Evolutionary conservation across 2,888 invertebrate species (phyloP), one percentile per base, ranked within the genome.

Genomic region (Acanthosepion esculentum): DNA sequence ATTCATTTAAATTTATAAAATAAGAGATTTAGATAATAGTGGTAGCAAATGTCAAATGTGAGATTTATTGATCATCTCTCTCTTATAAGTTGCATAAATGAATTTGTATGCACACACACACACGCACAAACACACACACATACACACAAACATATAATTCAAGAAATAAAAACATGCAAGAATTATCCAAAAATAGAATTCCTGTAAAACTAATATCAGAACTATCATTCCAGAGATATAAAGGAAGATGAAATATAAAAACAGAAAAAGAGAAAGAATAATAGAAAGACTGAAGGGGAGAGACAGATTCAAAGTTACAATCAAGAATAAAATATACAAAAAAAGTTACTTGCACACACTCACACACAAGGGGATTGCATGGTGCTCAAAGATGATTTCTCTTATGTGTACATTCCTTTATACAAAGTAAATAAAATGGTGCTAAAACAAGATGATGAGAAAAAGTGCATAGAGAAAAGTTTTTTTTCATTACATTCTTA

Each of bases 401-500:
- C 78, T 78, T 78, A 78, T 78, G 78, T 78, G 78, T 78, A n/a
- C 78, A 78, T 78, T n/a, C n/a, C 78, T 78, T 78, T 78, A 78
- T 12, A 78, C 78, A 78, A 78, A 33, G 59, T 78, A 78, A 78
- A 29, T 78, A 78, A 78, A 78, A 78, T n/a, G 18, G 78, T 78
- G 78, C 78, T 78, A 78, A 18, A 78, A 78, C n/a, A 78, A 78
- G n/a, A 64, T 64, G 64, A 64, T 64, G 23, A 64, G 64, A 64
- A 64, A 78, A 78, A 78, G 78, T 78, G 78, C 78, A 78, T 33
- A 33, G 33, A n/a, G 78, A 78, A 78, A 78, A 78, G 15, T 78
- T 33, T 78, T 78, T 78, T 15, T 10, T n/a, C 33, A 78, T 18
- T 33, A n/a, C 78, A 78, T 78, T 78, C n/a, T 64, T 64, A 64